Evolutionary conservation across 2,797 vertebrate species (phyloP), one percentile per base, ranked within the genome.

Genomic region (Vultur gryphus): DNA sequence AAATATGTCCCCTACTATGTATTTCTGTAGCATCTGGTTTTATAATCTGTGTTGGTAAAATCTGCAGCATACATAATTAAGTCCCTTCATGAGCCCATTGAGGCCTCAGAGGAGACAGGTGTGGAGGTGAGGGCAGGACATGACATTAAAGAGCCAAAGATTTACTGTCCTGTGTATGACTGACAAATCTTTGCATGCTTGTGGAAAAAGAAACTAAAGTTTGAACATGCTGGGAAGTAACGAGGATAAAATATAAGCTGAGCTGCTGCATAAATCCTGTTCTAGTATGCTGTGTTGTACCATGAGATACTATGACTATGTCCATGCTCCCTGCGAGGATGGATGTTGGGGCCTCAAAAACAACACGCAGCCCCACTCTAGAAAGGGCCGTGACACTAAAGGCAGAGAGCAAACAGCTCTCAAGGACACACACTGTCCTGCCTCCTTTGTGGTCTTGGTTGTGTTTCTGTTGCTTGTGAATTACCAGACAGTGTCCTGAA

Each of bases 331-430:
- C n/a, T 49, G 37, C 2, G 5, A 44, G 43, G 18, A 37, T 13
- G 10, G 24, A n/a, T 55, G 6, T 10, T 64, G 20, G 5, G 2
- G 8, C 15, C 16, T n/a, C 2, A 3, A 43, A 70, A 71, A 23
- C 10, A 49, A 4, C 5, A 31, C 1, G 1, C 7, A 46, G 6
- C 11, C 20, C 10, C 41, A 18, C 14, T 25, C 9, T 16, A n/a
- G 51, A 51, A 72, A 48, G 3, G 9, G 8, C 16, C 67, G 61
- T 18, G 46, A 31, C 19, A 13, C 21, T 21, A 37, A 52, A 49
- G 33, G 12, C 13, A 20, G 48, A 93, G 6, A 52, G 31, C 39
- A 65, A 92, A 39, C 16, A 26, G 2, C 15, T 66, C 48, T 31
- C 21, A 58, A 39, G 14, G 21, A 37, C 28, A 48, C 2, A 5